Evolutionary conservation across 2,113 vertebrate species (phyloP), one percentile per base, ranked within the genome.

Genomic region (Clarias gariepinus): DNA sequence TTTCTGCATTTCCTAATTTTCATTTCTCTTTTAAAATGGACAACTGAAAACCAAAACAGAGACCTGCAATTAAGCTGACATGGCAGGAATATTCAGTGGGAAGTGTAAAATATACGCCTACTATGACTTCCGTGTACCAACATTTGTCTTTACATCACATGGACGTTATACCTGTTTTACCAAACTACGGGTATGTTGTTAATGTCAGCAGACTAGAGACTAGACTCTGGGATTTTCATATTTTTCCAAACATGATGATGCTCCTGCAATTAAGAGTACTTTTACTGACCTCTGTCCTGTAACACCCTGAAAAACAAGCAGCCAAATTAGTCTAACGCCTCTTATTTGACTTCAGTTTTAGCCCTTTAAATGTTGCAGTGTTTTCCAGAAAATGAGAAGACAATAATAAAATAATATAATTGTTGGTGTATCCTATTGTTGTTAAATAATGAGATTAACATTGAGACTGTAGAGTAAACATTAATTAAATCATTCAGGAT

Each of bases 241-340:
- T 52, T 82, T 73, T 71, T 63, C 10, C n/a, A 3, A 60, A 23
- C 4, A 10, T 80, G 5, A 80, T 58, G 12, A 36, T 8, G 1
- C 11, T 36, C 33, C 19, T 41, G 30, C 4, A 61, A 13, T 36
- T 30, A 36, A 15, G 33, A 61, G 4, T 58, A 61, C 21, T 36
- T 81, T 81, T 81, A 28, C 13, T n/a, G 73, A 76, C 23, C 47
- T 77, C 47, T 77, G 15, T 11, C 36, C n/a, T 52, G 3, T 0
- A 83, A 52, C 53, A 81, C n/a, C 13, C 12, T 47, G 33, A 55
- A 81, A 85, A 89, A 91, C 92, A 92, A 82, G 92, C 92, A 94
- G 94, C 92, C 92, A 95, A 92, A 94, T 82, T 90, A 89, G 90
- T 92, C 89, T 91, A 89, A 92, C 88, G 58, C 93, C 93, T 93